Percentiles rank a stretch among this genome's conserved stretches.
Evolutionary conservation across 2,113 vertebrate species (phyloP).

Genomic region (Glaucomys volans): DNA sequence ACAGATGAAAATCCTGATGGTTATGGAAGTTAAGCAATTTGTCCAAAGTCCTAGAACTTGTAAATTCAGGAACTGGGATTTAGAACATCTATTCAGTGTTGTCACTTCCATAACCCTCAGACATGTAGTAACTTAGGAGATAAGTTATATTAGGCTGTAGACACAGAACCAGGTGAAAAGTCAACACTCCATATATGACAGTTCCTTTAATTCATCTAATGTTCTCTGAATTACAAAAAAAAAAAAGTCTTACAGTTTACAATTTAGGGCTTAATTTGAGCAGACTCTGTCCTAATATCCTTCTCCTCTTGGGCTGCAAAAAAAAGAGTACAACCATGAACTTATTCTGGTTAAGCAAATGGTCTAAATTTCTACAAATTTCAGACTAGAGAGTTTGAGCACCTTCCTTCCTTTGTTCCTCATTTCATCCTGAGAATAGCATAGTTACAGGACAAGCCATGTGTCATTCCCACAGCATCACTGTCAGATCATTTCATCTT

Average conservation of each 20-base stretch:
- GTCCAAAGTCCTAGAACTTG: neutral
- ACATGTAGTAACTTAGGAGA: neutral
- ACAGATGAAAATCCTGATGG: neutral
- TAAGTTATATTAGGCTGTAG: neutral
- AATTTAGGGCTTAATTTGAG: slow-evolving; percentile 45
- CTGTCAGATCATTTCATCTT: neutral
- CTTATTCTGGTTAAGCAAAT: slow-evolving; percentile 29
- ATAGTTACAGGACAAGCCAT: neutral
- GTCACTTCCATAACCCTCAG: neutral
- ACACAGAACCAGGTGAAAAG: neutral
- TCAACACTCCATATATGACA: neutral
- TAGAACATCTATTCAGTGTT: neutral
- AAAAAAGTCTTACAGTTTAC: neutral
- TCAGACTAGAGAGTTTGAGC: neutral
- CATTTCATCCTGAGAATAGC: neutral
- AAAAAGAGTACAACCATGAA: neutral
- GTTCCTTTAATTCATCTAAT: neutral
- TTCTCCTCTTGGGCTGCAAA: neutral
- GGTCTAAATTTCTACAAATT: slow-evolving; percentile 48
- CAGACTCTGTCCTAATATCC: neutral
- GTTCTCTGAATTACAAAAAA: neutral
- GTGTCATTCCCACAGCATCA: neutral
- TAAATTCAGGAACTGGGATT: neutral
- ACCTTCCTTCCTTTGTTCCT: neutral
- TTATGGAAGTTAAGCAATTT: neutral